Percentiles rank a stretch among this genome's conserved stretches.
Evolutionary conservation across 2,888 invertebrate genomes (phyloP).

Genomic region (Platerodrilus igneus): DNA sequence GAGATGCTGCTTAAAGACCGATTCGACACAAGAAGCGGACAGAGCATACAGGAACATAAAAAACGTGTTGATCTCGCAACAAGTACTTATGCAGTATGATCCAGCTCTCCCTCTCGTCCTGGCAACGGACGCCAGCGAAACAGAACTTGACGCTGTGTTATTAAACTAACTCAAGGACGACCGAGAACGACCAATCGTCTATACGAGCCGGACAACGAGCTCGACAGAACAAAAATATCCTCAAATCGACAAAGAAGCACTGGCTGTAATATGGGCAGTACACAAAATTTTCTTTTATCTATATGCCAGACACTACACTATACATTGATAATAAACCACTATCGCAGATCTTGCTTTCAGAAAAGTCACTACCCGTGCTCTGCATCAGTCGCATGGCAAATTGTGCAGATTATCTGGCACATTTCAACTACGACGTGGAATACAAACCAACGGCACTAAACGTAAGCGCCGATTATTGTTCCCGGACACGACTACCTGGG

Average conservation of each 20-base stretch:
- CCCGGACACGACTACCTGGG: too few species aligned
- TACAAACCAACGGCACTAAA: too few species aligned
- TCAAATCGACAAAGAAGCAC: constrained; percentile 25
- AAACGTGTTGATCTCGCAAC: constrained; percentile 16
- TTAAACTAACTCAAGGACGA: constrained; percentile 20
- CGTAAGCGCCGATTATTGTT: too few species aligned
- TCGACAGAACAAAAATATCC: constrained; percentile 21
- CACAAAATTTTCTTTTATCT: constrained; percentile 20
- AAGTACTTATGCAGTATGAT: constrained; percentile 23
- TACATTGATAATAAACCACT: constrained; percentile 25
- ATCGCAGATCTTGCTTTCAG: constrained; percentile 23
- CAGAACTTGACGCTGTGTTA: constrained; percentile 19
- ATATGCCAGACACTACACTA: constrained; percentile 21
- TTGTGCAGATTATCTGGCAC: constrained; percentile 1
- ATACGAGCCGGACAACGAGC: constrained; percentile 20
- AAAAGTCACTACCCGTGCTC: constrained; percentile 20
- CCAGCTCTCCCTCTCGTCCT: constrained; percentile 10
- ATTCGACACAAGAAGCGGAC: too few species aligned
- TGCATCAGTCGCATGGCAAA: constrained; percentile 25
- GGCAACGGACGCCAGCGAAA: constrained; percentile 22
- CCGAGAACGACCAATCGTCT: too few species aligned
- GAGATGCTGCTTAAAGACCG: too few species aligned
- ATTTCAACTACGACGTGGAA: too few species aligned
- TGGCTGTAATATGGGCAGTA: constrained; percentile 18
- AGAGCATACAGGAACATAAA: constrained; percentile 14